phyloP scores from a whole-genome alignment of 2,113 vertebrate genomes.

The Melanerpes aurifrons region DNA sequence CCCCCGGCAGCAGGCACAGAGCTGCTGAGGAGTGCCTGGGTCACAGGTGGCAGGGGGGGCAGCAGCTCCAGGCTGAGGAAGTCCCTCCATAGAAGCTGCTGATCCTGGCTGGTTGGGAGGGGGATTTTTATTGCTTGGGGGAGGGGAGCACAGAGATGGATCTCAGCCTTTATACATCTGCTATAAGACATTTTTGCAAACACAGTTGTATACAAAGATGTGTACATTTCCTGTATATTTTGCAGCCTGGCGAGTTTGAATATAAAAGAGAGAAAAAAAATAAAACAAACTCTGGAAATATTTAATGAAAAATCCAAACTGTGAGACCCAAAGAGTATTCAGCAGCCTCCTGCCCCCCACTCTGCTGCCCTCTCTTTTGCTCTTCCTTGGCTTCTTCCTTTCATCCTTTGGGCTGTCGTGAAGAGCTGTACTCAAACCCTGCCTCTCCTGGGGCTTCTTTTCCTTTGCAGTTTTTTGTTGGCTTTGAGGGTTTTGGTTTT shows the following conservation, averaged over 20 bases:
- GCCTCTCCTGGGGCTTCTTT: not conserved
- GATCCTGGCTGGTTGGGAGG: constrained; percentile 2
- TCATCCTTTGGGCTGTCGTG: constrained; percentile 29
- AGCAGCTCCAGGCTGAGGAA: constrained; percentile 9
- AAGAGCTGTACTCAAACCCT: constrained; percentile 45
- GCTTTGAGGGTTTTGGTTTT: no score
- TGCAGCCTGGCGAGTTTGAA: constrained; percentile 74
- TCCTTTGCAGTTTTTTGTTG: no score
- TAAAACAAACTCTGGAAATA: not conserved
- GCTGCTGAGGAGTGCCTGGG: not conserved
- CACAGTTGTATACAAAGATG: constrained; percentile 76
- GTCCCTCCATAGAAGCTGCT: constrained; percentile 45
- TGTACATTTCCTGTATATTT: constrained; percentile 76
- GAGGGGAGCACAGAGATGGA: constrained; percentile 23
- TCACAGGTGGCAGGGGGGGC: not conserved
- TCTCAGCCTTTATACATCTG: constrained; percentile 67
- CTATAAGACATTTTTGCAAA: constrained; percentile 77
- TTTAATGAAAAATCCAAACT: constrained; percentile 67
- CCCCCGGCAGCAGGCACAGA: rapidly evolving
- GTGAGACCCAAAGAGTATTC: constrained; percentile 44
- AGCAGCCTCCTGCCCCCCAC: constrained; percentile 29
- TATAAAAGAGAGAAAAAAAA: constrained; percentile 16
- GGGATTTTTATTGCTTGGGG: not conserved
- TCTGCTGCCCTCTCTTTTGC: not conserved
- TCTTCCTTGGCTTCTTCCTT: not conserved